Evolutionary conservation across 2,888 invertebrate genomes (phyloP), one percentile per base, ranked within the genome.

Genomic region (Eupsilia transversa): DNA sequence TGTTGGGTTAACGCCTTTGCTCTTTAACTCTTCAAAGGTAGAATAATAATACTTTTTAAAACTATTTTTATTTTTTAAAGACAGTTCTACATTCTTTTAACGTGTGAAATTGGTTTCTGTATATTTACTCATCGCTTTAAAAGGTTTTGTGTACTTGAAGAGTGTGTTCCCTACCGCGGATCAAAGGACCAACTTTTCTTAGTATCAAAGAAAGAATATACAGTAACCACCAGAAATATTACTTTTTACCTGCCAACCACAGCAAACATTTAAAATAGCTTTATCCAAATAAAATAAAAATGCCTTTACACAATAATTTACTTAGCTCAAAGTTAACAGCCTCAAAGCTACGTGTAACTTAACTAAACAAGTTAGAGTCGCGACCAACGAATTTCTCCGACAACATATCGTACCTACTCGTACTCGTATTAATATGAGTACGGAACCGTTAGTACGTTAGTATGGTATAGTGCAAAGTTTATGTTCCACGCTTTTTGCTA

Each of bases 391-490:
- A 73, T 80, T 81, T 77, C n/a, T 49, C 38, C 60, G 72, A 78
- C 75, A 57, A 46, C 61, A 66, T 63, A 67, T 74, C 61, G 72
- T 41, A 49, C 23, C 30, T 5, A 76, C 49, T 66, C 49, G 38
- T 30, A 7, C 49, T 41, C n/a, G 33, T 67, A 78, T 79, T 76
- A 77, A 78, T 76, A 67, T 38, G 57, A 79, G 79, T 84, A 80
- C 87, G 76, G 80, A 83, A 83, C 86, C 82, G 33, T 83, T 59
- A 56, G 35, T 57, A 35, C 43, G 52, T 43, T 61, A 75, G 66
- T 70, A 69, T 60, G 59, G 60, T 67, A 74, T 81, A 86, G 82
- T 80, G 84, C 77, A 86, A 82, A 86, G 79, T 86, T 87, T 79
- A 74, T 74, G 72, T 79, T 75, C 75, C 30, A 74, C 79, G 84